phyloP scores from a whole-genome alignment of 2,797 vertebrate species.

The Alfaro cultratus region DNA sequence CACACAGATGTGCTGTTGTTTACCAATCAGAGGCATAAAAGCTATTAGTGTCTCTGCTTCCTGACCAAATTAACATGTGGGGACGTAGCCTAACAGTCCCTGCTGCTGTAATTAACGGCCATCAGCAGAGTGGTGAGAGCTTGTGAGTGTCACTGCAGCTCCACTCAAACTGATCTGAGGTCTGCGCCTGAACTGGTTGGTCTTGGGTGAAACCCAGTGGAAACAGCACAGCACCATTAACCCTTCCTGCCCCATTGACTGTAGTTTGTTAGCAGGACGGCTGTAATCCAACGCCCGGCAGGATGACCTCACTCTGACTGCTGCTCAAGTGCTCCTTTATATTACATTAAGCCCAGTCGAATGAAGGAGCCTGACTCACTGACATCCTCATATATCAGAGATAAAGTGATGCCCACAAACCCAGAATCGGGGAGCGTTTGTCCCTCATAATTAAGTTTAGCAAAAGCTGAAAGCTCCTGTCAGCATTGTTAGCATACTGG shows the following conservation, averaged over 20 bases:
- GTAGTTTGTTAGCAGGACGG: slow-evolving; percentile 23
- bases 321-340: slow-evolving; percentile 43
- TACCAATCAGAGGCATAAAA: slow-evolving; percentile 60
- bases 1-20: slow-evolving; percentile 44
- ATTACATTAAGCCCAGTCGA: slow-evolving; percentile 60
- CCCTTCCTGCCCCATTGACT: slow-evolving; percentile 13
- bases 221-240: slow-evolving; percentile 24
- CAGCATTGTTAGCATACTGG: background rate
- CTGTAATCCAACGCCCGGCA: slow-evolving; percentile 46
- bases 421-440: background rate
- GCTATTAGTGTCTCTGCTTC: slow-evolving; percentile 54
- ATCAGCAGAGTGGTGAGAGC: slow-evolving; percentile 19
- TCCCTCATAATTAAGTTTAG: background rate
- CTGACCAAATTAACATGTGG: slow-evolving; percentile 61
- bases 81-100: slow-evolving; percentile 42
- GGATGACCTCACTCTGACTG: slow-evolving; percentile 25
- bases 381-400: background rate
- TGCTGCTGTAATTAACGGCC: slow-evolving; percentile 67
- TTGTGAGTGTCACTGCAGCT: background rate
- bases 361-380: slow-evolving; percentile 16
- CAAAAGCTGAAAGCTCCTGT: background rate
- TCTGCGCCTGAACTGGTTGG: background rate
- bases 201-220: slow-evolving; percentile 7
- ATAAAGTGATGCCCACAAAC: background rate
- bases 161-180: slow-evolving; percentile 7